A percentile compares a stretch with the other conserved stretches of the same genome.
These are phyloP conservation scores for Diorhabda sublineata DNA, from an alignment of 1,140 invertebrate genomes.

Conservation along the genomic window DNA sequence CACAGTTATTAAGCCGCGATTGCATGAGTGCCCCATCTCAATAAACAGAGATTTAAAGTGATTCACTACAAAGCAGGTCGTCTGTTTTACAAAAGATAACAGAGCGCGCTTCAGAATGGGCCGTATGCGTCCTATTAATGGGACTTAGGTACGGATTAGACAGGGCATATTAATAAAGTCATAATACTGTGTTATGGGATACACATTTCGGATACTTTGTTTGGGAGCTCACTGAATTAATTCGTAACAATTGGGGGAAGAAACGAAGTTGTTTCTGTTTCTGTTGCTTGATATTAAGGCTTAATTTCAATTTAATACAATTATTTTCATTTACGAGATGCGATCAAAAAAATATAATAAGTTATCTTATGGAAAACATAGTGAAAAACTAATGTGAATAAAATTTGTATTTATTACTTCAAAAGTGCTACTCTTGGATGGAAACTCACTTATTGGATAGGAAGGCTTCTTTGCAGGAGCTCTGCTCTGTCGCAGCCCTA, in stretches of 20 bases:
- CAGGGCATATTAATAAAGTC: conserved; percentile 45
- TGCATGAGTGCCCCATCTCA: conserved; percentile 35
- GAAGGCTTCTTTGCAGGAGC: too few relatives aligned
- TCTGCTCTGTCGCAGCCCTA: too few relatives aligned
- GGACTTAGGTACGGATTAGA: conserved; percentile 39
- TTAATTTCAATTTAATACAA: too few relatives aligned
- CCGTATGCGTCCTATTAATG: conserved; percentile 41
- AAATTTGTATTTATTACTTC: too few relatives aligned
- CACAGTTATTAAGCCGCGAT: conserved; percentile 37
- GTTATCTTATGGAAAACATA: too few relatives aligned
- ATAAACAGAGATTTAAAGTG: conserved; percentile 47
- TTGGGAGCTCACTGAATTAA: conserved; percentile 22
- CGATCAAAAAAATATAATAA: too few relatives aligned
- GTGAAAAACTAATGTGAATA: too few relatives aligned
- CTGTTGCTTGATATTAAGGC: neutral
- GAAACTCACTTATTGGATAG: too few relatives aligned
- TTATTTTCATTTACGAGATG: too few relatives aligned
- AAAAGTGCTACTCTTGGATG: too few relatives aligned
- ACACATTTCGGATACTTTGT: conserved; percentile 22
- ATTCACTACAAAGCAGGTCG: conserved; percentile 48
- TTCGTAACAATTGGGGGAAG: conserved; percentile 7
- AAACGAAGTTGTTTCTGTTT: neutral
- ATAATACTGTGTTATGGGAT: conserved; percentile 39
- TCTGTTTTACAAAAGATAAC: conserved; percentile 50
- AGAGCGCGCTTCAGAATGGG: conserved; percentile 40